Percentiles rank a stretch among this genome's conserved stretches.
These are phyloP conservation scores for Hyposoter didymator DNA, from an alignment of 2,888 invertebrate genomes.

Conservation along the genomic window DNA sequence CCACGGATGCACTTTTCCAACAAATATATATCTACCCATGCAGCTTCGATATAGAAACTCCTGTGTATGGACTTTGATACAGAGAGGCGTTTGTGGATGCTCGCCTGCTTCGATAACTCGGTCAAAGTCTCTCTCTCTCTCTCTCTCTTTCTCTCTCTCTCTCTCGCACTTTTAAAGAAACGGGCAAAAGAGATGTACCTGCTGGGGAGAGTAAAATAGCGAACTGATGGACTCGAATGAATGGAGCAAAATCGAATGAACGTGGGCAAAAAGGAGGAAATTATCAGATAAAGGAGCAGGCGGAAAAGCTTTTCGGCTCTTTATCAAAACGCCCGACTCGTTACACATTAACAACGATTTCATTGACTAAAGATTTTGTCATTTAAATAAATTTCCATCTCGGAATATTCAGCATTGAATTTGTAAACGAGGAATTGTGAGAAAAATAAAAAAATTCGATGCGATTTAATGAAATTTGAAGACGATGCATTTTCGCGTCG, in stretches of 20 bases:
- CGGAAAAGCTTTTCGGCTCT: slow-evolving; percentile 28
- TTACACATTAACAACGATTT: slow-evolving; percentile 21
- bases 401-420: neutral
- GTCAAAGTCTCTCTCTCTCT: slow-evolving; percentile 61
- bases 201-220: slow-evolving; percentile 53
- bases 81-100: slow-evolving; percentile 61
- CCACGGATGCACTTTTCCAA: slow-evolving; percentile 62
- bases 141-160: slow-evolving; percentile 5
- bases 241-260: slow-evolving; percentile 62
- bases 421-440: neutral
- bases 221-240: slow-evolving; percentile 60
- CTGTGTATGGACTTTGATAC: slow-evolving; percentile 44
- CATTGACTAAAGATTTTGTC: neutral
- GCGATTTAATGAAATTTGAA: neutral
- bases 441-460: too few relatives aligned
- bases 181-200: slow-evolving; percentile 24
- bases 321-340: slow-evolving; percentile 16
- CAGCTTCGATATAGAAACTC: slow-evolving; percentile 12
- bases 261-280: slow-evolving; percentile 9
- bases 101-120: slow-evolving; percentile 64
- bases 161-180: slow-evolving; percentile 32
- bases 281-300: neutral
- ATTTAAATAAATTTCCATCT: neutral
- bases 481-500: neutral
- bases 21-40: slow-evolving; percentile 10